Conservation (phyloP, 2,797 vertebrate species). For the Streptopelia turtur region DNA sequence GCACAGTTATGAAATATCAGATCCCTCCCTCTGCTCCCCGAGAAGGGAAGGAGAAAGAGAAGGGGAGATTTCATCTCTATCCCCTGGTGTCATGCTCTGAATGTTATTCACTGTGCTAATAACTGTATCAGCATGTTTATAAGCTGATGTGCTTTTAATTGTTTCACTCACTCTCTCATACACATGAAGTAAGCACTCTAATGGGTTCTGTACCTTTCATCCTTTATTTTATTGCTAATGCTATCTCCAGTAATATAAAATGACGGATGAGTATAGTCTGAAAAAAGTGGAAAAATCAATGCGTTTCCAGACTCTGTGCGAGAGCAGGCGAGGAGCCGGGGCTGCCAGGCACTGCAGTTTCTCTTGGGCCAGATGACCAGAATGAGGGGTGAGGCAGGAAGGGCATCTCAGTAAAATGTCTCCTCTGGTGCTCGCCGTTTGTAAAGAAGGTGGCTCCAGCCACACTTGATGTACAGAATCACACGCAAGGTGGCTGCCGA, state of each 20-base stretch:
- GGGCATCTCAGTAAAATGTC: background rate
- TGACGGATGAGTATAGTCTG: conserved; percentile 75
- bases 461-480: fast-evolving
- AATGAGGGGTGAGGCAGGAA: background rate
- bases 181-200: conserved; percentile 73
- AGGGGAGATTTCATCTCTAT: conserved; percentile 51
- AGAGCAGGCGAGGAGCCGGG: conserved; percentile 43
- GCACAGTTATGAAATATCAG: background rate
- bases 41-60: conserved; percentile 32
- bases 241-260: conserved; percentile 80
- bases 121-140: conserved; percentile 78
- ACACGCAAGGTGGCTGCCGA: fast-evolving
- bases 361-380: background rate
- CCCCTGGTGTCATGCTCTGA: conserved; percentile 49
- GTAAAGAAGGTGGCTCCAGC: background rate
- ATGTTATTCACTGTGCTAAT: conserved; percentile 73
- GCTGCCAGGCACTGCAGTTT: conserved; percentile 56
- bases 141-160: conserved; percentile 79
- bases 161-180: conserved; percentile 67
- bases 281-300: conserved; percentile 80
- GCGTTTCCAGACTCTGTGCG: conserved; percentile 63
- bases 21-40: conserved; percentile 3
- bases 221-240: conserved; percentile 80
- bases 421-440: fast-evolving
- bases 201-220: conserved; percentile 75